Evolutionary conservation across 2,113 vertebrate species (phyloP), one percentile per base, ranked within the genome.

Genomic region (Cephalopterus ornatus): DNA sequence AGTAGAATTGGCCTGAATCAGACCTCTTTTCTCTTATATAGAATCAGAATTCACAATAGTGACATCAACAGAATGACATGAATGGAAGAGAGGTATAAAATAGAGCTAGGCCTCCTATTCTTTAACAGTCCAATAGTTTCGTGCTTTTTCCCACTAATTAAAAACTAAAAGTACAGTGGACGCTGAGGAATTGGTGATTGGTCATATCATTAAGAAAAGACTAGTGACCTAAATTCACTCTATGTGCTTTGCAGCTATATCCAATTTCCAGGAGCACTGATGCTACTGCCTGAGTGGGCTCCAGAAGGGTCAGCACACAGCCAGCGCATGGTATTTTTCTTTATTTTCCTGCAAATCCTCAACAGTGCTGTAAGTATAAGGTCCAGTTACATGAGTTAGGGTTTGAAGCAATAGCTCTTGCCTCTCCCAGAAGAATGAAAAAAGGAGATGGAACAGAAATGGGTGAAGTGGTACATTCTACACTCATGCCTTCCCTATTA

Each of bases 1-100:
- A 88, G 37, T 61, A 90, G 50, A 94, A 86, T 21, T 49, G 90
- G 73, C 86, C 80, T 72, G 58, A 94, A 87, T 75, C 10, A 11
- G 61, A 89, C 86, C 90, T 85, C 83, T 85, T 84, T 78, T 65
- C 28, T 93, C 71, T 77, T 72, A 62, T 80, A 86, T 47, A 94
- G 95, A 89, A 91, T 87, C 56, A 78, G 84, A 91, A 93, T 91
- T 93, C 86, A 96, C 91, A 93, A 93, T 91, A 96, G 90, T 96
- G 92, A 96, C 94, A 91, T 94, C 91, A 95, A 97, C 96, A 94
- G 86, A 85, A 96, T 91, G 91, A 95, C 83, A 95, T 70, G 91
- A 94, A 95, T 92, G 91, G 88, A 90, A 96, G 89, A 93, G 80
- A 92, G 76, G 85, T 93, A 53, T 62, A 88, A 85, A 96, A 77